Evolutionary conservation across 2,888 invertebrate species (phyloP).

Genomic region (Ennomos erosarius): DNA sequence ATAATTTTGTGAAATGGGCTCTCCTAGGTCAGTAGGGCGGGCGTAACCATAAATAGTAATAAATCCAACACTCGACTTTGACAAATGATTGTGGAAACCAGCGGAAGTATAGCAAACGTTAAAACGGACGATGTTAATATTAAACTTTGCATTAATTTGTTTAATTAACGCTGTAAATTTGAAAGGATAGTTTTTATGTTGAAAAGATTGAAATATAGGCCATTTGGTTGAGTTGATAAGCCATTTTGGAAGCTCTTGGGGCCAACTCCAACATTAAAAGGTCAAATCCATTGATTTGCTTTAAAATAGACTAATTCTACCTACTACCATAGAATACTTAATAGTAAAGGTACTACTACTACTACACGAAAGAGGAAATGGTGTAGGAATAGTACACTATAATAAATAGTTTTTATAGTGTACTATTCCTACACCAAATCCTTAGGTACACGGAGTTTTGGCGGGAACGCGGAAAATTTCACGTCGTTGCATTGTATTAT

Average conservation of each 20-base stretch:
- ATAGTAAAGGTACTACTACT: too few species aligned
- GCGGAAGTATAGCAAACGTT: constrained; percentile 42
- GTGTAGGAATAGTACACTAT: too few species aligned
- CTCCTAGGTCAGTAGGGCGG: constrained; percentile 58
- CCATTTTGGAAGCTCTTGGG: constrained; percentile 1
- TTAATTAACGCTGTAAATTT: constrained; percentile 29
- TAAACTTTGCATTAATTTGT: constrained; percentile 32
- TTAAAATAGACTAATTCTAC: too few species aligned
- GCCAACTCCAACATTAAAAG: too few species aligned
- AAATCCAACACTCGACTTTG: constrained; percentile 68
- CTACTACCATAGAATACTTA: too few species aligned
- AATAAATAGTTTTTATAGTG: too few species aligned
- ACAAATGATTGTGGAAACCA: constrained; percentile 61
- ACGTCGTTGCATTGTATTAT: too few species aligned
- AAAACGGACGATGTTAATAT: constrained; percentile 37
- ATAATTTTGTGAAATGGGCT: background rate
- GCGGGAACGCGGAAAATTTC: too few species aligned
- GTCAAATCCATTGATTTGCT: too few species aligned
- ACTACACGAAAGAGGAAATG: too few species aligned
- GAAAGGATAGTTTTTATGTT: constrained; percentile 27
- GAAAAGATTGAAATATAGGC: constrained; percentile 5
- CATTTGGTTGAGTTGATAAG: constrained; percentile 16
- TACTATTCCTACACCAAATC: too few species aligned
- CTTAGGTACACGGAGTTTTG: too few species aligned
- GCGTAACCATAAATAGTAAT: constrained; percentile 62